Base-by-base conservation (phyloP, 2,888 invertebrate species). In the Cheilosia variabilis region DNA sequence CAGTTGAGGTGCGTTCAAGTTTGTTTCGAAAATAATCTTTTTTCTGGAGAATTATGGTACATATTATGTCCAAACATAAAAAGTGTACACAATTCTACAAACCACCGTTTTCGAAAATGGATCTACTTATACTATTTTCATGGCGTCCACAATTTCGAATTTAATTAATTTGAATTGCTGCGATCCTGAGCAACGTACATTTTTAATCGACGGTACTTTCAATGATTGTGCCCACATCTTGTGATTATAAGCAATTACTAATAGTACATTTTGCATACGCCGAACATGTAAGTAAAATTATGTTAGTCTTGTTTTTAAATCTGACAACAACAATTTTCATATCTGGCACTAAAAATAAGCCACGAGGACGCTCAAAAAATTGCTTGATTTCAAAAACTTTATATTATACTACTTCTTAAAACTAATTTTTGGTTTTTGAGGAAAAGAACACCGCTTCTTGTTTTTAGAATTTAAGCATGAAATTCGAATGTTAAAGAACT, bases 81-180 rank as follows among this genome's bases (percentile, higher is more conserved):
- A 45, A 45, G 6, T 4, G 5, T n/a, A 45, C n/a, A 45, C 45
- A 45, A 45, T 45, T 45, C 5, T 45, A 5, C 41, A 10, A 41
- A 41, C 41, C 27, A 27, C 5, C 5, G 27, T 27, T 27, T 27
- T 41, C 13, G 41, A 41, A 41, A 41, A 41, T 41, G 41, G 41
- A 41, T 41, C 13, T 41, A 1, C 19, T 34, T 62, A 47, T 4
- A 47, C 27, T 62, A 62, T 31, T 45, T 45, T 27, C 10, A 63
- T 63, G 47, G 31, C 62, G 6, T 63, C 62, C 10, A 63, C 9
- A 63, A 63, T 63, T 63, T 9, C 15, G 7, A 6, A 47, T 63
- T 17, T 47, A 15, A 63, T 63, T 47, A 47, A 47, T 24, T 45
- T 2, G 1, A 63, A 37, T 34, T 37, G 19, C 41, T 41, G n/a